A percentile compares a stretch with the other conserved stretches of the same genome.
These are phyloP conservation scores for Apeira syringaria DNA, from an alignment of 2,888 invertebrate genomes.

Conservation along the genomic window DNA sequence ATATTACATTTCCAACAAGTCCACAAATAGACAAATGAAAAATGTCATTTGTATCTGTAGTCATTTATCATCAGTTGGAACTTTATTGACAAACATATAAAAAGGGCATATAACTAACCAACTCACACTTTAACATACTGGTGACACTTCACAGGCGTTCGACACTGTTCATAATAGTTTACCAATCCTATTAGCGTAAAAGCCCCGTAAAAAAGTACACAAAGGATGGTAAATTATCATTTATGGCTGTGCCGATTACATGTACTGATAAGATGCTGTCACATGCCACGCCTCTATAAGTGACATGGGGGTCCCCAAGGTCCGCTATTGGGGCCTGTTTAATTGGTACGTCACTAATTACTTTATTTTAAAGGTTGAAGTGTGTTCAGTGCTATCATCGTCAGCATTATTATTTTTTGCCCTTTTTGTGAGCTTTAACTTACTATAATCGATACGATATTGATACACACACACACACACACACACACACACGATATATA, in stretches of 20 bases:
- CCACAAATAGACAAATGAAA: too few relatives aligned
- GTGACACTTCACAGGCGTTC: conserved; percentile 20
- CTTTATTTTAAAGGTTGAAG: conserved; percentile 25
- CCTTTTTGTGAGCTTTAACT: neutral
- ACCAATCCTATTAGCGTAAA: conserved; percentile 46
- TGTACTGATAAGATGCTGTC: conserved; percentile 39
- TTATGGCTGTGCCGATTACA: conserved; percentile 43
- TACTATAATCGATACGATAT: too few relatives aligned
- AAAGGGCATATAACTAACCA: conserved; percentile 3
- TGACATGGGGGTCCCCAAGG: conserved; percentile 43
- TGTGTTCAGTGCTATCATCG: neutral
- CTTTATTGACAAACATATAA: neutral
- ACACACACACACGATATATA: too few relatives aligned
- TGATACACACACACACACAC: too few relatives aligned
- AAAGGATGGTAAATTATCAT: conserved; percentile 43
- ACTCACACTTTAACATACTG: conserved; percentile 4
- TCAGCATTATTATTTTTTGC: neutral
- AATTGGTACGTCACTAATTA: conserved; percentile 30
- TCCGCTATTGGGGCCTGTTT: conserved; percentile 34
- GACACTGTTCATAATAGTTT: conserved; percentile 29
- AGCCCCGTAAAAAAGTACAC: conserved; percentile 37
- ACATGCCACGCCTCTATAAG: conserved; percentile 38
- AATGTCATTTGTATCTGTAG: too few relatives aligned
- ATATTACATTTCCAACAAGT: too few relatives aligned
- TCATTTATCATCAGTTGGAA: too few relatives aligned